These are phyloP conservation scores for Hydropotes inermis DNA, from an alignment of 2,113 vertebrate species.

Conservation along the genomic window DNA sequence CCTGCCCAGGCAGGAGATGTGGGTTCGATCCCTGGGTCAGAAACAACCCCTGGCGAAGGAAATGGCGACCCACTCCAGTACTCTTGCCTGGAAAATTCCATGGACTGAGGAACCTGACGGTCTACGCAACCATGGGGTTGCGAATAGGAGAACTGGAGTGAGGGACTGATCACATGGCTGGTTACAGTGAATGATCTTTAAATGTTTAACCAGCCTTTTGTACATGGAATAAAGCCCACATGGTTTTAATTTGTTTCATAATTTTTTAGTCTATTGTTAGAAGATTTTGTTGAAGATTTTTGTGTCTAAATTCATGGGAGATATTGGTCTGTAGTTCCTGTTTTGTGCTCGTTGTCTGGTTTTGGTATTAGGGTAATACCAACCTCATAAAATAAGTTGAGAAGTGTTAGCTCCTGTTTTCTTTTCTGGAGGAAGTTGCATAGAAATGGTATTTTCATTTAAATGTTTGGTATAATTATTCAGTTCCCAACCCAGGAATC, in stretches of 20 bases:
- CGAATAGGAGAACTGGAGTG: neutral
- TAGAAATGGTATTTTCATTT: neutral
- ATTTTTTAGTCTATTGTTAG: neutral
- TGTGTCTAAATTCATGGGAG: neutral
- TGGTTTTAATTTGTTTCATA: neutral
- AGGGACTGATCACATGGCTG: neutral
- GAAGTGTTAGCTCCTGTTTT: neutral
- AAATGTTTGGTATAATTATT: slow-evolving; percentile 22
- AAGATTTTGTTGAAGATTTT: neutral
- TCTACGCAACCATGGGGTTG: neutral
- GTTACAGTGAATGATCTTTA: neutral
- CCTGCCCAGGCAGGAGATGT: neutral
- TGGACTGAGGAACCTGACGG: neutral
- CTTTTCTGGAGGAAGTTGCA: neutral
- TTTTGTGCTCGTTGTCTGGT: neutral
- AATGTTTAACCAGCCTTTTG: neutral
- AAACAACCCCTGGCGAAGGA: neutral
- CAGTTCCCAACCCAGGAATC: neutral
- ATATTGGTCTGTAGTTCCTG: neutral
- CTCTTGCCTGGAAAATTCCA: neutral
- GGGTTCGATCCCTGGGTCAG: neutral
- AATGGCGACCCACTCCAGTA: neutral
- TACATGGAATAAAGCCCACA: neutral
- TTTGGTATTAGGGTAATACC: neutral
- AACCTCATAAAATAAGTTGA: neutral